Percentiles rank a stretch among this genome's conserved stretches.
These are phyloP conservation scores for Rhinolophus ferrumequinum DNA, from an alignment of 2,113 vertebrate genomes.

Conservation along the genomic window DNA sequence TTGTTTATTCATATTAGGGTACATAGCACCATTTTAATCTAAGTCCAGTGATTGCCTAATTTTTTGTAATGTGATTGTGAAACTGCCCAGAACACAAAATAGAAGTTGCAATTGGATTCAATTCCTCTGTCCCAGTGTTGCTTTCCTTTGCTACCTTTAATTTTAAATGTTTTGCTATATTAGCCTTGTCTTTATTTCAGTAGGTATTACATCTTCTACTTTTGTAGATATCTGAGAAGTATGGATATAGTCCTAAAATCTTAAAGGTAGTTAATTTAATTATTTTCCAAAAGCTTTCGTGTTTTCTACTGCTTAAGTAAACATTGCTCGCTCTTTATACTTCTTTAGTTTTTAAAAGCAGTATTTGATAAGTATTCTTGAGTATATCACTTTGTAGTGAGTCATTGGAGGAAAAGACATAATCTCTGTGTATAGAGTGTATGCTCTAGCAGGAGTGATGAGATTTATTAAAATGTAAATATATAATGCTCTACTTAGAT, in stretches of 20 bases:
- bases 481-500: not conserved
- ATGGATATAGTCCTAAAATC: not conserved
- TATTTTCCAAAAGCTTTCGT: constrained; percentile 13
- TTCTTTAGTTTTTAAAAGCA: constrained; percentile 35
- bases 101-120: not conserved
- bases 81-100: not conserved
- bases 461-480: constrained; percentile 36
- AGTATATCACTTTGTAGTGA: not conserved
- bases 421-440: not conserved
- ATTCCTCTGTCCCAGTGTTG: not conserved
- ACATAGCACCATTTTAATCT: not conserved
- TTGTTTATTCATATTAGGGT: not conserved
- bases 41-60: not conserved
- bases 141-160: not conserved
- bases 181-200: not conserved
- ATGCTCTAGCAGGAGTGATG: not conserved
- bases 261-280: not conserved
- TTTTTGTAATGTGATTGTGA: not conserved
- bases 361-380: not conserved
- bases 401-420: not conserved
- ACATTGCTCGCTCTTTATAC: not conserved
- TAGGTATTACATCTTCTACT: not conserved
- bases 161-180: not conserved
- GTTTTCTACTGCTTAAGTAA: not conserved
- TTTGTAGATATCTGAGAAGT: constrained; percentile 4